Evolutionary conservation across 2,888 invertebrate species (phyloP).

Genomic region (Hyles lineata): DNA sequence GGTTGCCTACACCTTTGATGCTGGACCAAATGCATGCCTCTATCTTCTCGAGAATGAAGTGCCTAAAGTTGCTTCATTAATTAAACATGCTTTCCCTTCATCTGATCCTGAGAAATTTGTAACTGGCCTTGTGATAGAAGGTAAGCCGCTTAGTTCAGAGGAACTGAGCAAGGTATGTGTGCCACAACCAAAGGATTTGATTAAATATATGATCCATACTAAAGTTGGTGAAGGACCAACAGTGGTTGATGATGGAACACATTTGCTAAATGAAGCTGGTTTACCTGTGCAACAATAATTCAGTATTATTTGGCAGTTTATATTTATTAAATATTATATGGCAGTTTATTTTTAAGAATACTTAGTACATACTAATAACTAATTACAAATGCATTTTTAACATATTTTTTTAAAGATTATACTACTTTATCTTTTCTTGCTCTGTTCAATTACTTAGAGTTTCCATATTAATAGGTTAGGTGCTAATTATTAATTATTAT

Average conservation of each 20-base stretch:
- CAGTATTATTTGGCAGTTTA: background rate
- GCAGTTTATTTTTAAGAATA: background rate
- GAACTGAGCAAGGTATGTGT: slow-evolving; percentile 60
- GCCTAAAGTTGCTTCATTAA: slow-evolving; percentile 86
- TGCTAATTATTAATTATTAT: no score
- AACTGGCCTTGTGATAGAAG: slow-evolving; percentile 56
- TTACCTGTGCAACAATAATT: slow-evolving; percentile 44
- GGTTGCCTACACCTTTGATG: slow-evolving; percentile 99
- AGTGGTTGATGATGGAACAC: slow-evolving; percentile 68
- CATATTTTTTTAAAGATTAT: no score
- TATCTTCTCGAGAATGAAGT: slow-evolving; percentile 92
- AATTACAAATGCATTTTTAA: no score
- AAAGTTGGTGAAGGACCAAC: slow-evolving; percentile 92
- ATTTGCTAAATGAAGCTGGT: slow-evolving; percentile 66
- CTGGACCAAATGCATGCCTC: slow-evolving; percentile 98
- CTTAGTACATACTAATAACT: no score
- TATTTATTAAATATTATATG: background rate
- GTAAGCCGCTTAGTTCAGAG: slow-evolving; percentile 45
- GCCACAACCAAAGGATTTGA: slow-evolving; percentile 78
- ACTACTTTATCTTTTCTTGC: no score
- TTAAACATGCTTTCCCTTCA: slow-evolving; percentile 90
- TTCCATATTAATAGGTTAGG: no score
- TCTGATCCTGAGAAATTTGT: slow-evolving; percentile 66
- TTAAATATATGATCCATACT: slow-evolving; percentile 94
- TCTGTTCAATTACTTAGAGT: no score